phyloP scores from a whole-genome alignment of 2,888 invertebrate species.

The Rhyacophila evoluta region DNA sequence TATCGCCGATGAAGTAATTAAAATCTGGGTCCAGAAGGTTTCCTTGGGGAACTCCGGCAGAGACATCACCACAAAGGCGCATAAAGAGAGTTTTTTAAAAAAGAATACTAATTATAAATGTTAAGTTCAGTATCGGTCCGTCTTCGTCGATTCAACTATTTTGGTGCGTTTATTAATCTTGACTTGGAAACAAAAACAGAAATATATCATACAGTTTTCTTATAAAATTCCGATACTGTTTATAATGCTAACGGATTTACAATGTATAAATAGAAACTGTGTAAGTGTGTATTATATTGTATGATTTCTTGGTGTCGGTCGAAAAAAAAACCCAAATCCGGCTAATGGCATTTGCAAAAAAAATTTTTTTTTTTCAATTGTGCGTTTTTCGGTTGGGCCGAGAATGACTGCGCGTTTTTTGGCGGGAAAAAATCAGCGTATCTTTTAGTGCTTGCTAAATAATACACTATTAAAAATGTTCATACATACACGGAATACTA shows the following conservation, averaged over 20 bases:
- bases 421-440: neutral
- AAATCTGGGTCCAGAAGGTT: too few species aligned
- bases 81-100: too few species aligned
- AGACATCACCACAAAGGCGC: too few species aligned
- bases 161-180: neutral
- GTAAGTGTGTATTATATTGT: neutral
- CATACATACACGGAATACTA: neutral
- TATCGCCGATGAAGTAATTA: too few species aligned
- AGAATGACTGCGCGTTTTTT: neutral
- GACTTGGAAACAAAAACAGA: neutral
- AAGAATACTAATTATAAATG: too few species aligned
- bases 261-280: neutral
- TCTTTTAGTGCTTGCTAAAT: neutral
- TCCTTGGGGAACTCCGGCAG: too few species aligned
- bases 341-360: constrained; percentile 14
- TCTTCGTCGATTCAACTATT: too few species aligned
- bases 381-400: neutral
- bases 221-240: neutral
- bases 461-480: neutral
- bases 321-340: neutral
- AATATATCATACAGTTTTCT: neutral
- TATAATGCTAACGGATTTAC: neutral
- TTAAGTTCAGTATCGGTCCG: too few species aligned
- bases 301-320: neutral
- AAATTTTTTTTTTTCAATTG: neutral